phyloP scores from a whole-genome alignment of 2,113 vertebrate species.

The zebrafish (Danio rerio) region DNA sequence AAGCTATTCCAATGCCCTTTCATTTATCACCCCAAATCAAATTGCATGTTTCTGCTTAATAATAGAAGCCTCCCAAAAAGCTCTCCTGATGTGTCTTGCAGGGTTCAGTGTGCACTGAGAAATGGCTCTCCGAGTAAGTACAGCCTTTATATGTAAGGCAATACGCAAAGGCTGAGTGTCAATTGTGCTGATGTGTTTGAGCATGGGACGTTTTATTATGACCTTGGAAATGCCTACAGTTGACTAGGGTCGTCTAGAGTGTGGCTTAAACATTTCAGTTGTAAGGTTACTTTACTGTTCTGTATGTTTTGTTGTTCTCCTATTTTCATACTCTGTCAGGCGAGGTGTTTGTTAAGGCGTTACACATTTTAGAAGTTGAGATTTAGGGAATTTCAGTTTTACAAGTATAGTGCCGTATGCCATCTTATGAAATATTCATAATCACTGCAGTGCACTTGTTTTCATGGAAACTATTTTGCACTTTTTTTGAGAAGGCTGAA shows the following conservation, averaged over 20 bases:
- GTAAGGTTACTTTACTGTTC: background rate
- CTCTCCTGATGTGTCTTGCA: slow-evolving; percentile 59
- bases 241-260: background rate
- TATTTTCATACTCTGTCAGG: background rate
- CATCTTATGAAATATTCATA: background rate
- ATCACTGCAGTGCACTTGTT: background rate
- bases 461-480: background rate
- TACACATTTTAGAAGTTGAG: background rate
- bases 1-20: slow-evolving; percentile 66
- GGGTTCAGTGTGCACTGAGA: slow-evolving; percentile 53
- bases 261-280: background rate
- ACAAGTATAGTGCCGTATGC: background rate
- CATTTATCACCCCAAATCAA: slow-evolving; percentile 74
- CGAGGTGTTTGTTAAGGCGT: background rate
- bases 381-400: background rate
- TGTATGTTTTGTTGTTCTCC: background rate
- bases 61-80: slow-evolving; percentile 68
- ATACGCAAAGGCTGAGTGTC: background rate
- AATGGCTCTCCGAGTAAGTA: slow-evolving; percentile 49
- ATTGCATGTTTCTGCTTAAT: slow-evolving; percentile 73
- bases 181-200: slow-evolving; percentile 1
- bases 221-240: background rate
- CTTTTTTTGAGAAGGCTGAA: background rate
- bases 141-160: slow-evolving; percentile 44
- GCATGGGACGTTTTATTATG: background rate